Evolutionary conservation across 1,140 invertebrate genomes (phyloP), one percentile per base, ranked within the genome.

Genomic region (Procambarus virginalis): DNA sequence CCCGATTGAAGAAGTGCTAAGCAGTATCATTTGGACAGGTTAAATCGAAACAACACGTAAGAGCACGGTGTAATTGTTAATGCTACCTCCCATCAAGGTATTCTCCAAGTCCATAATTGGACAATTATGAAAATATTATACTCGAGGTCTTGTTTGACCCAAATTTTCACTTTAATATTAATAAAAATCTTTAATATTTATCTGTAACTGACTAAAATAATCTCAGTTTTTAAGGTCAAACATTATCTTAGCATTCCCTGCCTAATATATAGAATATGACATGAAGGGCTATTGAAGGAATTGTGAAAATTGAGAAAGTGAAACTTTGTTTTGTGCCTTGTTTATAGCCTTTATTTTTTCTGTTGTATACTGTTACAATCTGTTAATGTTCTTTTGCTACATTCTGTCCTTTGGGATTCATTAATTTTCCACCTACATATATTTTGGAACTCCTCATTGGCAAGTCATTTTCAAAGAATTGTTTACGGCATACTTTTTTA

Each of bases 251-350:
- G 22, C 51, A 81, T 60, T 81, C n/a, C 55, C 22, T 48, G 60
- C n/a, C 79, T 22, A 60, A n/a, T 81, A 60, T 81, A 45, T 60
- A 22, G 51, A 58, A 81, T 45, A 34, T 81, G 12, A 81, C 51
- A 60, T 68, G 12, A 60, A 81, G 58, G 22, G 34, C 8, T 10
- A 58, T 9, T 22, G 55, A 60, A 22, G 45, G 20, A 60, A 60
- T 60, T 60, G 5, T 49, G 22, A 79, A 55, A 46, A 81, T 60
- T 34, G 64, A 58, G 51, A 14, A 81, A 81, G 22, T 81, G 60
- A 60, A 81, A 60, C 51, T 79, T 48, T 79, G 60, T 55, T 60
- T 81, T 81, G 79, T 81, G 79, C 79, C 79, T 81, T 81, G 79
- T 81, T 81, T 81, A 81, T 68, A 68, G 64, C 64, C 64, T 17